These are phyloP conservation scores for Anthophora plumipes DNA, from an alignment of 2,888 invertebrate species.

Conservation along the genomic window DNA sequence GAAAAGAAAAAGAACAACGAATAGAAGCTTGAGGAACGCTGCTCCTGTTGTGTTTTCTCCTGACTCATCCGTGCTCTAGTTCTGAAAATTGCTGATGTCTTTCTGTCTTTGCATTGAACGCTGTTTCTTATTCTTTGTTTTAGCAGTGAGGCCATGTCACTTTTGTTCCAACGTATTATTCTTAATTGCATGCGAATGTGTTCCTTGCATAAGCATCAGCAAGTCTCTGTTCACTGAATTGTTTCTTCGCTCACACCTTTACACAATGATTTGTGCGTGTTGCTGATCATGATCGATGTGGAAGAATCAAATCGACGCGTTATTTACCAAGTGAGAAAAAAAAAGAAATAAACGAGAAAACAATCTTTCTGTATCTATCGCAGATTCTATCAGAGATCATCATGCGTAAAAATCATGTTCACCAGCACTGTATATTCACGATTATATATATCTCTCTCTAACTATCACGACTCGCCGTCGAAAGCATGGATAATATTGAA, in stretches of 20 bases:
- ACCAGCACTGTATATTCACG: conserved; percentile 55
- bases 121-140: conserved; percentile 35
- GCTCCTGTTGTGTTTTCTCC: background rate
- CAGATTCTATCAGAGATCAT: conserved; percentile 55
- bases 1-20: background rate
- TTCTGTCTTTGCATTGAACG: conserved; percentile 44
- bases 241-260: conserved; percentile 56
- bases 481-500: conserved; percentile 41
- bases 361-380: conserved; percentile 1
- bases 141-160: conserved; percentile 50
- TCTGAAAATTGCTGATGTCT: conserved; percentile 52
- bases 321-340: background rate
- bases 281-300: conserved; percentile 42
- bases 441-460: conserved; percentile 30
- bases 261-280: conserved; percentile 53
- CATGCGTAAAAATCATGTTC: conserved; percentile 69
- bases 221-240: conserved; percentile 58
- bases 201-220: conserved; percentile 62
- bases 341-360: background rate
- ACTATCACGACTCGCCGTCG: conserved; percentile 27
- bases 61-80: conserved; percentile 19
- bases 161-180: conserved; percentile 33
- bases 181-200: conserved; percentile 65
- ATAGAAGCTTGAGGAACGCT: conserved; percentile 20
- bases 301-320: background rate